These are phyloP conservation scores for Nipponia nippon DNA, from an alignment of 2,113 vertebrate genomes.

Conservation along the genomic window DNA sequence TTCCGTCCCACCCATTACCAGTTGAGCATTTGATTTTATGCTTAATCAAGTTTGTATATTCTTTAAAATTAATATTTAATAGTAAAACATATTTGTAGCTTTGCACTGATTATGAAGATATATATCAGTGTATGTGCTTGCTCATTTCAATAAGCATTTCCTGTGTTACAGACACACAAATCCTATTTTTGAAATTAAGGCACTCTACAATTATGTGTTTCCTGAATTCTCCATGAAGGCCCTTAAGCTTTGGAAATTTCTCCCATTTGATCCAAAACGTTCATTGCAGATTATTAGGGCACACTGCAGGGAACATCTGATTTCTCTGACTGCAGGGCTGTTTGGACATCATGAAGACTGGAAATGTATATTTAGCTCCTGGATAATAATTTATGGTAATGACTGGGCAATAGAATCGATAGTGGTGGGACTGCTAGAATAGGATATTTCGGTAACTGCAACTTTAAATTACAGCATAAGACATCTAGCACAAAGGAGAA, in stretches of 20 bases:
- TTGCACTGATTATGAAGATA: not conserved
- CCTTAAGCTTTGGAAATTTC: not conserved
- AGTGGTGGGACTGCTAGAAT: not conserved
- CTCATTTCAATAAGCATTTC: slow-evolving; percentile 6
- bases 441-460: not conserved
- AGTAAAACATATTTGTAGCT: not conserved
- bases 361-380: slow-evolving; percentile 15
- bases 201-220: not conserved
- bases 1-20: not conserved
- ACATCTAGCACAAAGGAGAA: not conserved
- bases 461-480: not conserved
- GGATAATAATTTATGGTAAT: slow-evolving; percentile 20
- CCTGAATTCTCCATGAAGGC: not conserved
- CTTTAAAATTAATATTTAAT: not conserved
- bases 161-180: not conserved
- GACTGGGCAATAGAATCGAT: not conserved
- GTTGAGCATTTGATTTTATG: not conserved
- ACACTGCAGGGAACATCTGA: not conserved
- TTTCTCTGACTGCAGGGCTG: not conserved
- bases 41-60: not conserved
- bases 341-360: slow-evolving; percentile 1
- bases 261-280: not conserved
- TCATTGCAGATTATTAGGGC: not conserved
- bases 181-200: not conserved
- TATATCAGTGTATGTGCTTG: not conserved